Percentiles rank a stretch among this genome's conserved stretches.
These are phyloP conservation scores for Deilephila porcellus DNA, from an alignment of 2,888 invertebrate genomes.

Conservation along the genomic window DNA sequence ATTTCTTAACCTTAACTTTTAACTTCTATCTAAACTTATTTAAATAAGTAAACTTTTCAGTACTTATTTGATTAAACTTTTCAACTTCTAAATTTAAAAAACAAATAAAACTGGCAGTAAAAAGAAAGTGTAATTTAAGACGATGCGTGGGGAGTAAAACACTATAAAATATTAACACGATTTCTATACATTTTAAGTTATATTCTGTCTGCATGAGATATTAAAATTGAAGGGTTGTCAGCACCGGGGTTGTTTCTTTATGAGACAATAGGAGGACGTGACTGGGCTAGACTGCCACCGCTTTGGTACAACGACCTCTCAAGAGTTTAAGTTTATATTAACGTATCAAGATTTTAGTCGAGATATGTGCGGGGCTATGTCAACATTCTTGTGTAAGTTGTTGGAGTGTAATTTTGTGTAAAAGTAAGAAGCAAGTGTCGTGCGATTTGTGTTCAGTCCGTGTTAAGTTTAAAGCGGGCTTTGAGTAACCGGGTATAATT, in stretches of 20 bases:
- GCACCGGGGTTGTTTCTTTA: neutral
- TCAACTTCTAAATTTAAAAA: neutral
- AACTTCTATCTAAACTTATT: neutral
- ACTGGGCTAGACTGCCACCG: neutral
- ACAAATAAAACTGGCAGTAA: neutral
- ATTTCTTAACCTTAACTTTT: neutral
- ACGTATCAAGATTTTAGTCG: neutral
- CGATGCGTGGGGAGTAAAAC: neutral
- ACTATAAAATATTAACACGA: slow-evolving; percentile 13
- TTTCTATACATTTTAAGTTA: neutral
- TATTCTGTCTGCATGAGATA: neutral
- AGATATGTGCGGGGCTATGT: neutral
- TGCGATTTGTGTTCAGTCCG: too few relatives aligned
- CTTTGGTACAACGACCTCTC: neutral
- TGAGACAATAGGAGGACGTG: slow-evolving; percentile 3
- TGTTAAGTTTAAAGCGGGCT: too few relatives aligned
- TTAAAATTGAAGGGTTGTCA: slow-evolving; percentile 18
- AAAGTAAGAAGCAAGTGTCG: neutral
- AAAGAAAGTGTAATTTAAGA: neutral
- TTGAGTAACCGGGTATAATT: too few relatives aligned
- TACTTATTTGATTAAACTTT: neutral
- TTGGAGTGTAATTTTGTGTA: neutral
- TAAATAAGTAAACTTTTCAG: neutral
- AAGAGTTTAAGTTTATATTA: neutral
- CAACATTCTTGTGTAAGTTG: neutral